A percentile compares a stretch with the other conserved stretches of the same genome.
Evolutionary conservation across 2,797 vertebrate genomes (phyloP).

Genomic region (Harpagifer antarcticus): DNA sequence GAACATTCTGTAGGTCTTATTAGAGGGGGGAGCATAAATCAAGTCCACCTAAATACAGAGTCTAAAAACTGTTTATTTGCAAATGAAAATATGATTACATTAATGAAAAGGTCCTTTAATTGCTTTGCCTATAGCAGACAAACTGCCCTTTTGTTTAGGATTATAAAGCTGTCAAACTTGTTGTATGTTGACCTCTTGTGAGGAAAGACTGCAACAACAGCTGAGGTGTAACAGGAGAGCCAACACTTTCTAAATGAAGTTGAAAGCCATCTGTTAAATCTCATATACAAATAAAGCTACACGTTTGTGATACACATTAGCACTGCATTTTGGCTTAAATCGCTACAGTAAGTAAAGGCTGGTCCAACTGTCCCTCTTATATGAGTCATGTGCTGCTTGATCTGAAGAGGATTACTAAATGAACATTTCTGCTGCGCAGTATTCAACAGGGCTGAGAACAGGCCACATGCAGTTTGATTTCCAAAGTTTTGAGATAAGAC

Average conservation of each 20-base stretch:
- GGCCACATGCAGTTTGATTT: not conserved
- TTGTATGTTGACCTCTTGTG: conserved; percentile 31
- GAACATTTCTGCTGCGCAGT: not conserved
- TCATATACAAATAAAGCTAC: not conserved
- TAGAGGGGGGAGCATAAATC: not conserved
- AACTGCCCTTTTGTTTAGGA: not conserved
- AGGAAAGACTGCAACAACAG: conserved; percentile 30
- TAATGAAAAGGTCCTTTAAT: not conserved
- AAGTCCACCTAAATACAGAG: not conserved
- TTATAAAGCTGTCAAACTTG: not conserved
- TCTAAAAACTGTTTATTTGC: not conserved
- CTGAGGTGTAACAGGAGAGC: not conserved
- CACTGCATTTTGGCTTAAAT: not conserved
- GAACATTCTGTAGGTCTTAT: not conserved
- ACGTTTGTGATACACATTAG: not conserved
- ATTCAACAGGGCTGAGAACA: not conserved
- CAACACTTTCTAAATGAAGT: not conserved
- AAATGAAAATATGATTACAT: not conserved
- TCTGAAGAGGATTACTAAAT: not conserved
- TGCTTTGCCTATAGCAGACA: not conserved
- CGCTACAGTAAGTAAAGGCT: not conserved
- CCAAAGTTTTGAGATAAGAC: not conserved
- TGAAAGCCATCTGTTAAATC: not conserved
- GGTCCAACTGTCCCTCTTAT: not conserved
- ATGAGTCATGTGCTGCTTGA: not conserved